Base-by-base conservation (phyloP, 2,888 invertebrate species). In the Allolobophora icterica region DNA sequence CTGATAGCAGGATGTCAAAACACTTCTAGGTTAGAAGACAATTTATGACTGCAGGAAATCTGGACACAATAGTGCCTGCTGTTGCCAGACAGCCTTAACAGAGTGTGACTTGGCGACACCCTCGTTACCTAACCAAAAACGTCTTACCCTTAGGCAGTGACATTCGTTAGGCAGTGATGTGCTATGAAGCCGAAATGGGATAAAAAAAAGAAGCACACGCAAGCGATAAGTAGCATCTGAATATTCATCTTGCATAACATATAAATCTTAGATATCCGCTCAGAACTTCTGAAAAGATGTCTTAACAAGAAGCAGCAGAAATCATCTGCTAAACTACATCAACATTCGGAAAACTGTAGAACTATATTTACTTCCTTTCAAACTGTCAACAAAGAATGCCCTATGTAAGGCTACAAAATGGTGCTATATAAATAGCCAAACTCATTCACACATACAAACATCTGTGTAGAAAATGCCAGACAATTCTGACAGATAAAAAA, bases 41-140 rank as follows among this genome's bases (percentile, higher is more conserved):
- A 71, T n/a, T 71, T 71, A 71, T n/a, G 71, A 71, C 71, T 52
- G 71, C n/a, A 1, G n/a, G 71, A 71, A 71, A 71, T 71, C 30
- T 71, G n/a, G n/a, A 30, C n/a, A 71, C 71, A 71, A 71, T 71
- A 71, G 71, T 71, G 71, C 71, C 71, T 71, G 71, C 71, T 71
- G n/a, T 71, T n/a, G 71, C n/a, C 71, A 71, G 71, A 71, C 71
- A 71, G 11, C 71, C 71, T 11, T 17, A 71, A 17, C 52, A 52
- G 52, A 52, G 52, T 71, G 71, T n/a, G n/a, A 6, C 30, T n/a
- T 8, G 11, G 11, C 3, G 71, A n/a, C 71, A 71, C 71, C 21
- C 71, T 71, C n/a, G 11, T n/a, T n/a, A 71, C 71, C 8, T n/a
- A 71, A n/a, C 71, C 30, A 71, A 71, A 71, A 71, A 71, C 8